Evolutionary conservation across 2,113 vertebrate genomes (phyloP).

Genomic region (Protomyctophum bolini): DNA sequence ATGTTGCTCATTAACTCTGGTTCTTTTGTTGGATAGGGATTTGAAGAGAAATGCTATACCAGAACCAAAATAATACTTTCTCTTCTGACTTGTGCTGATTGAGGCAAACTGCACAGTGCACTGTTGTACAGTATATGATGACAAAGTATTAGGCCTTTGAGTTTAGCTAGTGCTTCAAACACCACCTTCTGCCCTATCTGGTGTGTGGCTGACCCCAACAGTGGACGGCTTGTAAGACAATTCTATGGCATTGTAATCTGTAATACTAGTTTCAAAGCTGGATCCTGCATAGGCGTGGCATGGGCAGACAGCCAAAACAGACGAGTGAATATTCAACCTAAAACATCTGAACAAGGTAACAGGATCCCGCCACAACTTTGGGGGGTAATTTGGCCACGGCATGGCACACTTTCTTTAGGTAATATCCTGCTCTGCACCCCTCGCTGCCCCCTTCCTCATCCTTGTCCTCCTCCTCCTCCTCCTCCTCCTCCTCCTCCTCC

Average conservation of each 20-base stretch:
- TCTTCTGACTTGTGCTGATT: not conserved
- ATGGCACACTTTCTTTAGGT: constrained; percentile 74
- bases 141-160: not conserved
- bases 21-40: not conserved
- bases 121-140: too few species aligned
- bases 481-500: constrained; percentile 47
- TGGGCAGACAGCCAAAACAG: constrained; percentile 60
- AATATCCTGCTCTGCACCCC: constrained; percentile 75
- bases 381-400: constrained; percentile 72
- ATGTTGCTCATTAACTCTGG: not conserved
- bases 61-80: not conserved
- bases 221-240: constrained; percentile 34
- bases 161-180: constrained; percentile 14
- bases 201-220: constrained; percentile 21
- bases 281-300: constrained; percentile 48
- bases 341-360: constrained; percentile 80
- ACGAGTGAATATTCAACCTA: constrained; percentile 72
- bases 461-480: not conserved
- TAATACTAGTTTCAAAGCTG: constrained; percentile 51
- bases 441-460: constrained; percentile 43
- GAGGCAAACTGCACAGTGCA: too few species aligned
- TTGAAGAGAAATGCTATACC: not conserved
- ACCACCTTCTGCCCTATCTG: not conserved
- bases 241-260: constrained; percentile 47
- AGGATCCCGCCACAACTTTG: constrained; percentile 68